phyloP scores from a whole-genome alignment of 2,888 invertebrate genomes.

The Nomada ferruginata region DNA sequence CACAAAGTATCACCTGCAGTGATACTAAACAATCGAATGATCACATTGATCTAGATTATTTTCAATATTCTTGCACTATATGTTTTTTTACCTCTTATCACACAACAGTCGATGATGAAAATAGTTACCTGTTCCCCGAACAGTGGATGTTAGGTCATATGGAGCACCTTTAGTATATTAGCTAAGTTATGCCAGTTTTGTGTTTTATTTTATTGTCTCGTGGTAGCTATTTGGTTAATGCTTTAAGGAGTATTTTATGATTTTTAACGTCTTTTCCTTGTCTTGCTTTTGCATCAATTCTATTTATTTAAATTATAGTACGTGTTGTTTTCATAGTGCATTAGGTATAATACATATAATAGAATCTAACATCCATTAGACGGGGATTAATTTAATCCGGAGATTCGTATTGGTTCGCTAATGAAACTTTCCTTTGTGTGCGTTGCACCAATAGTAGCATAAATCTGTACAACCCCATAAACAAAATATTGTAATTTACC shows the following conservation, averaged over 20 bases:
- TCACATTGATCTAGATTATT: conserved; percentile 5
- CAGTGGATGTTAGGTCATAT: background rate
- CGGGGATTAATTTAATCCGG: background rate
- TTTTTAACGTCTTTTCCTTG: background rate
- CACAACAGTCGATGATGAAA: background rate
- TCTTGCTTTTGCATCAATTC: background rate
- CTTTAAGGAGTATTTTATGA: background rate
- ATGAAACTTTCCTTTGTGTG: background rate
- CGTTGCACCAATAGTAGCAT: background rate
- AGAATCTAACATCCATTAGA: background rate
- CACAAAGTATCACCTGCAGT: conserved; percentile 61
- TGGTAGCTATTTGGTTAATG: background rate
- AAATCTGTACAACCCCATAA: background rate
- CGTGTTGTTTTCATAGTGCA: background rate
- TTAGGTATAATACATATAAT: background rate
- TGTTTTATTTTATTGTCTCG: background rate
- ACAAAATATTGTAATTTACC: too few relatives aligned
- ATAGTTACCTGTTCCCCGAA: background rate
- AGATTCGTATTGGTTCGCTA: background rate
- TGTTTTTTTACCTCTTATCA: conserved; percentile 12
- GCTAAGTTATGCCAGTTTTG: background rate
- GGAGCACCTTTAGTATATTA: too few relatives aligned
- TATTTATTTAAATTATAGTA: background rate
- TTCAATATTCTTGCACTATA: conserved; percentile 41
- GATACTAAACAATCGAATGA: conserved; percentile 26